Percentiles rank a stretch among this genome's conserved stretches.
Evolutionary conservation across 2,888 invertebrate species (phyloP).

Genomic region (Tromatobia lineatoria): DNA sequence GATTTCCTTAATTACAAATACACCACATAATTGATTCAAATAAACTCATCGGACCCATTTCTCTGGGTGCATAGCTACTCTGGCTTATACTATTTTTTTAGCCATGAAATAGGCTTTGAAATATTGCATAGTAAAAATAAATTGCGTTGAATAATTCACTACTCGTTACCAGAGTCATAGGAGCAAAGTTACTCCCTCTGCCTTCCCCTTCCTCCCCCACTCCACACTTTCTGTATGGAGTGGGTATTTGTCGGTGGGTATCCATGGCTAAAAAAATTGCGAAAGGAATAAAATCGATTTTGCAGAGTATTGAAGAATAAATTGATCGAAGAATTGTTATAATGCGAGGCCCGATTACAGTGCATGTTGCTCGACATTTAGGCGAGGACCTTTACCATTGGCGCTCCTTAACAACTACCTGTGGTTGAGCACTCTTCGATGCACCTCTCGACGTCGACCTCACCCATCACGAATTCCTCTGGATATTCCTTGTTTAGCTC

Average conservation of each 20-base stretch:
- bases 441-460: slow-evolving; percentile 57
- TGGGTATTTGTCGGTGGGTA: too few relatives aligned
- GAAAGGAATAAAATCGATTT: neutral
- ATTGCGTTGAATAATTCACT: neutral
- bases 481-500: slow-evolving; percentile 22
- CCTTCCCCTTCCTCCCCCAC: too few relatives aligned
- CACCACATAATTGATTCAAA: too few relatives aligned
- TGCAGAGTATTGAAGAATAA: slow-evolving; percentile 58
- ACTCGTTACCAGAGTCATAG: neutral
- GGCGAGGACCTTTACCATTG: slow-evolving; percentile 76
- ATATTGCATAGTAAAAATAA: neutral
- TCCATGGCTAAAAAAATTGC: neutral
- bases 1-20: too few relatives aligned
- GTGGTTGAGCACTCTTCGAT: slow-evolving; percentile 50
- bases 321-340: slow-evolving; percentile 56
- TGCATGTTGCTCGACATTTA: slow-evolving; percentile 73
- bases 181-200: neutral
- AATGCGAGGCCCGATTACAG: slow-evolving; percentile 35
- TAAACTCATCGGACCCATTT: too few relatives aligned
- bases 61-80: neutral
- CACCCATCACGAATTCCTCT: slow-evolving; percentile 62
- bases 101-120: neutral
- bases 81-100: neutral
- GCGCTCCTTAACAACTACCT: slow-evolving; percentile 73
- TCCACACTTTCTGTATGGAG: too few relatives aligned